Evolutionary conservation across 2,113 vertebrate genomes (phyloP).

Genomic region (Loxodonta africana): DNA sequence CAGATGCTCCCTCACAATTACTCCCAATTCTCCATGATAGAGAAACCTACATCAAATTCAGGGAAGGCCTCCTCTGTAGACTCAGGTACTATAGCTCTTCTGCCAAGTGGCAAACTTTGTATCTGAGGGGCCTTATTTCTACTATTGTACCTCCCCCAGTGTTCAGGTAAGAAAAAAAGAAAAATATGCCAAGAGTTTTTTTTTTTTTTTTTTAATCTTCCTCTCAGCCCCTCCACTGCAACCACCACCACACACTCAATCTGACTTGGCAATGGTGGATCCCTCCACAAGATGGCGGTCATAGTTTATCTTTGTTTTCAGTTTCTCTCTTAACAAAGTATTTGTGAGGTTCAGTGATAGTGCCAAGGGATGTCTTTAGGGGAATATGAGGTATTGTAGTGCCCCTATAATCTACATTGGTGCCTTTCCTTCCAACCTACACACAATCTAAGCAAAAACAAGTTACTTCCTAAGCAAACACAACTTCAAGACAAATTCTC

Average conservation of each 20-base stretch:
- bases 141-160: neutral
- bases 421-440: neutral
- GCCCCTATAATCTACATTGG: neutral
- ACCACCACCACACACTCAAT: neutral
- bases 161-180: neutral
- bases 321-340: neutral
- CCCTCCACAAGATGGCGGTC: slow-evolving; percentile 73
- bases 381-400: neutral
- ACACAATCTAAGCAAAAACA: neutral
- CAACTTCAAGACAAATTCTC: neutral
- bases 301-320: slow-evolving; percentile 58
- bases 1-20: neutral
- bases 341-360: neutral
- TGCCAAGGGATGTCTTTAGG: neutral
- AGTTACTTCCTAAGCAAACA: neutral
- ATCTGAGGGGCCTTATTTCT: neutral
- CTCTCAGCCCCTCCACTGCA: neutral
- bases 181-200: neutral
- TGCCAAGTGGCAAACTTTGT: neutral
- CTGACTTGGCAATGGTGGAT: slow-evolving; percentile 38
- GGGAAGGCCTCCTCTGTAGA: neutral
- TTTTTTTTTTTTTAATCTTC: neutral
- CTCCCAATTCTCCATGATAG: neutral
- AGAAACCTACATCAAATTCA: slow-evolving; percentile 1
- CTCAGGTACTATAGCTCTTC: neutral